phyloP scores from a whole-genome alignment of 2,797 vertebrate genomes.

The Lepilemur ruficaudatus region DNA sequence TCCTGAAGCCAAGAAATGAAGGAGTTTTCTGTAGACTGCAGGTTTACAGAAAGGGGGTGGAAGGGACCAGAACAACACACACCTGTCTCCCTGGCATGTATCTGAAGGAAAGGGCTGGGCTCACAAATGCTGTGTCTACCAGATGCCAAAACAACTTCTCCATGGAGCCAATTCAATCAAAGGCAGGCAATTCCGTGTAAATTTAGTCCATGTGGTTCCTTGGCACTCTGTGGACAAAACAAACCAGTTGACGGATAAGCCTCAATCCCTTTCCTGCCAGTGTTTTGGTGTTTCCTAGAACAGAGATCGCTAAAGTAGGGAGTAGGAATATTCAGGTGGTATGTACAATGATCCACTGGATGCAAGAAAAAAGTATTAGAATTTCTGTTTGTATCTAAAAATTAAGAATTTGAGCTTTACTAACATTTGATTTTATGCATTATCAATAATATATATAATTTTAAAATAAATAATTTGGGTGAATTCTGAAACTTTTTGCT shows the following conservation, averaged over 20 bases:
- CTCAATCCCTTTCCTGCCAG: background rate
- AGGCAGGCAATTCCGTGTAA: constrained; percentile 16
- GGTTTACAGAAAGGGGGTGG: background rate
- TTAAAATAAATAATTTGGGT: background rate
- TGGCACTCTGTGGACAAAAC: constrained; percentile 12
- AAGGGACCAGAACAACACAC: background rate
- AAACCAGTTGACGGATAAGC: constrained; percentile 19
- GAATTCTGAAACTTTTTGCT: background rate
- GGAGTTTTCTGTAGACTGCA: background rate
- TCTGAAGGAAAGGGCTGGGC: background rate
- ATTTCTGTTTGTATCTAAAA: background rate
- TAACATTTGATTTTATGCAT: background rate
- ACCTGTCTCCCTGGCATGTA: background rate
- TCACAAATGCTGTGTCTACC: background rate
- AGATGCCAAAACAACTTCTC: constrained; percentile 44
- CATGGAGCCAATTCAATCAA: constrained; percentile 19
- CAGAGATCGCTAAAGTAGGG: background rate
- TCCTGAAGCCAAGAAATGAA: background rate
- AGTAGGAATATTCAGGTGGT: background rate
- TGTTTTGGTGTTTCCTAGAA: background rate
- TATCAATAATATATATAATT: background rate
- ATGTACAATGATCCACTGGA: background rate
- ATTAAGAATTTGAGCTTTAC: background rate
- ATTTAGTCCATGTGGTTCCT: constrained; percentile 15
- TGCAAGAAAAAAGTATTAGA: background rate